Conservation (phyloP, 2,113 vertebrate genomes). For the Menidia beryllina region DNA sequence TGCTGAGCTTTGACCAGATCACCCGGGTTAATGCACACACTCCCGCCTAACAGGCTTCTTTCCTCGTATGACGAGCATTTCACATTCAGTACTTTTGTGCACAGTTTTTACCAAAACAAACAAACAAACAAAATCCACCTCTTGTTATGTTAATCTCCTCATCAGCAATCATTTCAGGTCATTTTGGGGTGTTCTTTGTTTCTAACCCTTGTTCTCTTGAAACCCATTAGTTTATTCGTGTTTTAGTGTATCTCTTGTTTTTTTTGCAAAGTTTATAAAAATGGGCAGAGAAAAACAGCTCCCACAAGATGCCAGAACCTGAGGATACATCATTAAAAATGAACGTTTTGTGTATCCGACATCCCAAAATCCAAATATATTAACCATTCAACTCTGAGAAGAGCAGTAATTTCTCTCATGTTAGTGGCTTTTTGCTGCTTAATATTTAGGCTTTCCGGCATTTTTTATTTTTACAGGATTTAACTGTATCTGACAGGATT, state of each 20-base stretch:
- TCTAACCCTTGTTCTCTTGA: background rate
- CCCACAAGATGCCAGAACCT: background rate
- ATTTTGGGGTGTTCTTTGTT: background rate
- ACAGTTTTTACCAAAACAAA: conserved; percentile 5
- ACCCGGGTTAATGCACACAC: background rate
- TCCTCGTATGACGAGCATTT: background rate
- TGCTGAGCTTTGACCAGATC: conserved; percentile 1
- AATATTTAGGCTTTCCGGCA: too few species aligned
- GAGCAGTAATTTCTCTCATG: conserved; percentile 7
- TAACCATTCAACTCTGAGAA: conserved; percentile 8
- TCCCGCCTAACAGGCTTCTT: conserved; percentile 3
- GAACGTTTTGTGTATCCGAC: background rate
- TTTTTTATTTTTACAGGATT: too few species aligned
- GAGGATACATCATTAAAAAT: conserved; percentile 5
- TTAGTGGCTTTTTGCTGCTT: conserved; percentile 10
- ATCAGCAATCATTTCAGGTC: background rate
- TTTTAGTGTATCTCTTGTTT: background rate
- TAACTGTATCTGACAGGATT: conserved; percentile 17
- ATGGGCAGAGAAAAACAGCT: background rate
- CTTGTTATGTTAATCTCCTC: background rate
- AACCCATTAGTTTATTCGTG: background rate
- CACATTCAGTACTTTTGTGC: background rate
- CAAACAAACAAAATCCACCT: too few species aligned
- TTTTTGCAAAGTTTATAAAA: background rate
- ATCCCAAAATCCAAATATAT: conserved; percentile 17